Conservation (phyloP, 2,113 vertebrate genomes). For the Strigops habroptila region DNA sequence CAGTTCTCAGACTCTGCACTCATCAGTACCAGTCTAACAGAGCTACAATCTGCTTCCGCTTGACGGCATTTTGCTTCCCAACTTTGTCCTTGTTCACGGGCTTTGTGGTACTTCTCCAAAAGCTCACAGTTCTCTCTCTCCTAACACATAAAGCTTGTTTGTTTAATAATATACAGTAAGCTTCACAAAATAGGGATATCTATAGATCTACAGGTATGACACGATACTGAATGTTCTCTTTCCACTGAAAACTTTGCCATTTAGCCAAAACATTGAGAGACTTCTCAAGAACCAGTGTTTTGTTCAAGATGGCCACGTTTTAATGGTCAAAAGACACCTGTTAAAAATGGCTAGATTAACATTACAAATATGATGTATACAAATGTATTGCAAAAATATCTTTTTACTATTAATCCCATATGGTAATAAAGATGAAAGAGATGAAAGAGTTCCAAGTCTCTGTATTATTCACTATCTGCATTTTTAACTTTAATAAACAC, state of each 20-base stretch:
- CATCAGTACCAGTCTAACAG: constrained; percentile 66
- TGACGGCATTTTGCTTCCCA: constrained; percentile 78
- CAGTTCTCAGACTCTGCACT: constrained; percentile 66
- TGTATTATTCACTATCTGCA: not conserved
- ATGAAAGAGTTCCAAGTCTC: not conserved
- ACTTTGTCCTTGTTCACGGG: constrained; percentile 63
- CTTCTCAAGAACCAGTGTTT: not conserved
- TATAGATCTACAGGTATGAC: not conserved
- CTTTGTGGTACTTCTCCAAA: constrained; percentile 73
- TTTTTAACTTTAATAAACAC: not conserved
- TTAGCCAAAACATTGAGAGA: not conserved
- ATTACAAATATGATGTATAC: not conserved
- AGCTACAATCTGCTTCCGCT: constrained; percentile 68
- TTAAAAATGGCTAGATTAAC: not conserved
- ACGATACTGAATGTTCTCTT: not conserved
- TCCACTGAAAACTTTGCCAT: not conserved
- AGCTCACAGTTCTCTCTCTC: constrained; percentile 75
- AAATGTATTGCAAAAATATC: not conserved
- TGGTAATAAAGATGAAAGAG: not conserved
- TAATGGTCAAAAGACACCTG: not conserved
- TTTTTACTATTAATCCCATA: not conserved
- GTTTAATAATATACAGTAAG: not conserved
- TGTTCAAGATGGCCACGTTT: not conserved
- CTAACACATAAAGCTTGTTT: constrained; percentile 50
- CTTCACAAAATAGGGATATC: not conserved